phyloP scores from a whole-genome alignment of 2,888 invertebrate genomes.

The Spilosoma lubricipeda region DNA sequence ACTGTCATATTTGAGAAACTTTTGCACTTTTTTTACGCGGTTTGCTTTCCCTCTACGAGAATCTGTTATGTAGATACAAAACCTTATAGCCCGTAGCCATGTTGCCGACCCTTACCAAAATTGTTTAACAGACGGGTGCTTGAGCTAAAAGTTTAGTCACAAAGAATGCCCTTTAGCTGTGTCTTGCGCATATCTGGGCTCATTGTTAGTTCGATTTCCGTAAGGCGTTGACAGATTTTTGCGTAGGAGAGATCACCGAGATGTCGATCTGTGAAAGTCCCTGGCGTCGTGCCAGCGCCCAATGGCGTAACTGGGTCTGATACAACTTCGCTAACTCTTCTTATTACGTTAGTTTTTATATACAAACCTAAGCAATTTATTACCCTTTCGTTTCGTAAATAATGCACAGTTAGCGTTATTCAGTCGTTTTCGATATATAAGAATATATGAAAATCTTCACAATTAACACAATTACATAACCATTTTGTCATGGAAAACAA shows the following conservation, averaged over 20 bases:
- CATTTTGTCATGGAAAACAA: slow-evolving; percentile 22
- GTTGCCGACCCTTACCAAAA: neutral
- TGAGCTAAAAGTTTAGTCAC: neutral
- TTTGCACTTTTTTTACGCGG: too few species aligned
- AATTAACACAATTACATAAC: slow-evolving; percentile 3
- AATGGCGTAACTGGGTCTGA: slow-evolving; percentile 66
- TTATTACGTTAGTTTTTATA: slow-evolving; percentile 43
- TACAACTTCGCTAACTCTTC: slow-evolving; percentile 52
- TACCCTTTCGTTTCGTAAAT: slow-evolving; percentile 10
- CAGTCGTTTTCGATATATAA: neutral
- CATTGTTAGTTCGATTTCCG: slow-evolving; percentile 55
- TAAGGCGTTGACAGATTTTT: slow-evolving; percentile 60
- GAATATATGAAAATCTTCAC: neutral
- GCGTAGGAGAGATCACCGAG: slow-evolving; percentile 58
- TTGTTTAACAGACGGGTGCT: neutral
- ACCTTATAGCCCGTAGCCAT: neutral
- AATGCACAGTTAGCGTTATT: neutral
- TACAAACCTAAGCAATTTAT: slow-evolving; percentile 34
- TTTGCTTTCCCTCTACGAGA: neutral
- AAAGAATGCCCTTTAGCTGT: neutral
- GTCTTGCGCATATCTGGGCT: slow-evolving; percentile 26
- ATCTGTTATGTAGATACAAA: neutral
- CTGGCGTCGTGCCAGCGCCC: slow-evolving; percentile 66
- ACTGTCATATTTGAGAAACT: slow-evolving; percentile 15
- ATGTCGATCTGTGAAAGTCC: slow-evolving; percentile 50